phyloP scores from a whole-genome alignment of 2,113 vertebrate genomes.

The Porphyrio hochstetteri region DNA sequence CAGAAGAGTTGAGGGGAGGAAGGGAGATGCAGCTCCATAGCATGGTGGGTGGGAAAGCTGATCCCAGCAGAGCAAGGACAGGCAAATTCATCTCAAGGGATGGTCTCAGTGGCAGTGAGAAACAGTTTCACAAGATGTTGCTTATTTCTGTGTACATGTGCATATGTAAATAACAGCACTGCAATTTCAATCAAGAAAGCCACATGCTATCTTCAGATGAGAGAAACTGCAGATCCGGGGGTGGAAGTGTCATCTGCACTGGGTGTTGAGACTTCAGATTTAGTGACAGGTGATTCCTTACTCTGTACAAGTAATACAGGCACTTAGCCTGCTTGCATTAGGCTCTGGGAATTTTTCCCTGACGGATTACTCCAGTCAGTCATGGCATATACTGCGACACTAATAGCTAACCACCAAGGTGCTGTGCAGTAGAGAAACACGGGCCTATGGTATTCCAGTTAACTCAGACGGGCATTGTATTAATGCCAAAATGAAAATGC shows the following conservation, averaged over 20 bases:
- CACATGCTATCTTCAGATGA: neutral
- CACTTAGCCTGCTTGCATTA: neutral
- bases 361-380: neutral
- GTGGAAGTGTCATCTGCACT: neutral
- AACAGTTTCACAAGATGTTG: neutral
- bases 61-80: neutral
- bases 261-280: neutral
- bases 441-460: neutral
- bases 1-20: neutral
- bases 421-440: neutral
- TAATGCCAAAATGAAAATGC: neutral
- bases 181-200: neutral
- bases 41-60: neutral
- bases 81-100: neutral
- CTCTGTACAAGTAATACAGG: neutral
- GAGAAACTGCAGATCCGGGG: neutral
- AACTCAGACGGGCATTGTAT: neutral
- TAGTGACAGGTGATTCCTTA: conserved; percentile 17
- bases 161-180: neutral
- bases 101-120: neutral
- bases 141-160: neutral
- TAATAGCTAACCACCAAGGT: neutral
- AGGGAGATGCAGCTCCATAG: neutral
- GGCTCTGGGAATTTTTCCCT: neutral
- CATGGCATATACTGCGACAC: neutral